phyloP scores from a whole-genome alignment of 1,140 invertebrate species.

The Gryon sp. region DNA sequence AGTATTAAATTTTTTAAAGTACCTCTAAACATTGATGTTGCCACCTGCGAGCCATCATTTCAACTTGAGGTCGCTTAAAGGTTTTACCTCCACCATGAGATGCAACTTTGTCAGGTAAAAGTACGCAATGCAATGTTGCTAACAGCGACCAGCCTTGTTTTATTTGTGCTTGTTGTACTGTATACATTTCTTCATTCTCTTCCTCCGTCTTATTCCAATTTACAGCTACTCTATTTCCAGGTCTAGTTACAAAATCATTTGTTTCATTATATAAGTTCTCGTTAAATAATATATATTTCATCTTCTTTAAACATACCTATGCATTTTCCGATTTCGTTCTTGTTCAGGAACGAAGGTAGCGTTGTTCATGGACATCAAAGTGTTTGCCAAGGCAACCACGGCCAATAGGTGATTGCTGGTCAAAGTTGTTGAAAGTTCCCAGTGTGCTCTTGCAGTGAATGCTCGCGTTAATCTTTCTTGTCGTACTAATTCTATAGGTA shows the following conservation, averaged over 20 bases:
- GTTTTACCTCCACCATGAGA: constrained; percentile 85
- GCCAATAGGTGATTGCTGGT: constrained; percentile 97
- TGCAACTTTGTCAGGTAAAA: constrained; percentile 94
- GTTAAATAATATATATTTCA: constrained; percentile 22
- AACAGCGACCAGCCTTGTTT: constrained; percentile 98
- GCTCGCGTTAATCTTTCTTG: constrained; percentile 88
- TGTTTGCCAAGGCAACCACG: constrained; percentile 96
- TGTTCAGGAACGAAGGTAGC: constrained; percentile 94
- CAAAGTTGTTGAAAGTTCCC: constrained; percentile 96
- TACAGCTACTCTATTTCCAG: constrained; percentile 75
- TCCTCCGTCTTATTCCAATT: constrained; percentile 87
- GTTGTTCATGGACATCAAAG: constrained; percentile 98
- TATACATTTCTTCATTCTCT: constrained; percentile 89
- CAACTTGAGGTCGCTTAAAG: constrained; percentile 96
- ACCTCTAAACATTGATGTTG: constrained; percentile 99
- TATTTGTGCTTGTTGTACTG: constrained; percentile 92
- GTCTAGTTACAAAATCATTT: constrained; percentile 50
- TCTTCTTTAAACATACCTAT: constrained; percentile 81
- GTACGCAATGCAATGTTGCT: constrained; percentile 96
- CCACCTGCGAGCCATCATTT: constrained; percentile 98
- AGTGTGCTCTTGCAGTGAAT: constrained; percentile 93
- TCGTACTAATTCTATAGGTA: constrained; percentile 87
- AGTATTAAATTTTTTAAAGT: too few relatives aligned
- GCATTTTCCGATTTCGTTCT: constrained; percentile 87
- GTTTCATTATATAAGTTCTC: too few relatives aligned